Conservation (phyloP, 2,888 invertebrate genomes). For the Pimpla rufipes region DNA sequence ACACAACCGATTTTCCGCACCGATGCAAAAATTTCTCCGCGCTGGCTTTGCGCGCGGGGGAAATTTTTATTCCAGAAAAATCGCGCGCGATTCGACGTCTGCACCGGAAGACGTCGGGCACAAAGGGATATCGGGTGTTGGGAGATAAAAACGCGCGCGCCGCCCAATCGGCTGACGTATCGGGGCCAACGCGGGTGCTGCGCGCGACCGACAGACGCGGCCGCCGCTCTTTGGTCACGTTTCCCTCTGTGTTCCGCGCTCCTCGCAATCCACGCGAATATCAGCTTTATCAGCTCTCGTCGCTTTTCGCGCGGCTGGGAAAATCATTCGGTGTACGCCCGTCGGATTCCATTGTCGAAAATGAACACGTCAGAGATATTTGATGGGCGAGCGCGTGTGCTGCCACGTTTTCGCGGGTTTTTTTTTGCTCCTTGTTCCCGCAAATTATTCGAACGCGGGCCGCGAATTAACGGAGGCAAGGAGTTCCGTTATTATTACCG, state of each 20-base stretch:
- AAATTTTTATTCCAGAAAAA: neutral
- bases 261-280: constrained; percentile 8
- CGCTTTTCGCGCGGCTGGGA: neutral
- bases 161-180: constrained; percentile 27
- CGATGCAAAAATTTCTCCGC: neutral
- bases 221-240: constrained; percentile 31
- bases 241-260: neutral
- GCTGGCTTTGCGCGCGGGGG: neutral
- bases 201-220: neutral
- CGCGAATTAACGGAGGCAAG: neutral
- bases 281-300: constrained; percentile 19
- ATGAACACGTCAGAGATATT: neutral
- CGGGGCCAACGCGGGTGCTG: neutral
- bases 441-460: neutral
- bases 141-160: neutral
- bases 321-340: constrained; percentile 6
- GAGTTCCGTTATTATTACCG: too few relatives aligned
- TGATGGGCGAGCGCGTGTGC: too few relatives aligned
- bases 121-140: constrained; percentile 19
- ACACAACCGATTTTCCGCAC: neutral
- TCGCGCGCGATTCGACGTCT: neutral
- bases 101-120: neutral
- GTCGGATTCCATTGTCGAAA: neutral
- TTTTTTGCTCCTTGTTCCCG: neutral
- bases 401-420: neutral